Evolutionary conservation across 2,888 invertebrate genomes (phyloP).

Genomic region (Agrochola macilenta): DNA sequence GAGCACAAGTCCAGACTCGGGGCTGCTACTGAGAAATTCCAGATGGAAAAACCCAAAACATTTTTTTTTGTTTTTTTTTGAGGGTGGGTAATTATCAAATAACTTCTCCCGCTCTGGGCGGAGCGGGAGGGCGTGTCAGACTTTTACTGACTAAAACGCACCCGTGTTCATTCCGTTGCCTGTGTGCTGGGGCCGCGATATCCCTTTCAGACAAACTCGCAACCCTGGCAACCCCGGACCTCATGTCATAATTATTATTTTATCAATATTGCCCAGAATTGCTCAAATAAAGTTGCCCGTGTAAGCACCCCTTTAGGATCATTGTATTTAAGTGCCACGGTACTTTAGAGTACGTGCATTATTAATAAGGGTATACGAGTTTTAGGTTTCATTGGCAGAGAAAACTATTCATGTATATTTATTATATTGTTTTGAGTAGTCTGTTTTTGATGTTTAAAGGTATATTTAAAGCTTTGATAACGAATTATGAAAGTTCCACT

Average conservation of each 20-base stretch:
- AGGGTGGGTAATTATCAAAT: no score
- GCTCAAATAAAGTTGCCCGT: background rate
- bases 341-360: conserved; percentile 39
- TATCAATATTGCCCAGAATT: background rate
- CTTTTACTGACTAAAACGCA: no score
- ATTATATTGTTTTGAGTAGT: conserved; percentile 1
- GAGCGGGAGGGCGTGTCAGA: no score
- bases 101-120: no score
- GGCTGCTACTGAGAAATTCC: no score
- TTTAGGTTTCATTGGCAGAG: conserved; percentile 5
- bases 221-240: no score
- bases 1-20: no score
- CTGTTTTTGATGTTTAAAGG: background rate
- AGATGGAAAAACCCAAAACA: no score
- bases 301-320: conserved; percentile 7
- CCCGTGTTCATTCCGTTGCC: no score
- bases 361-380: conserved; percentile 21
- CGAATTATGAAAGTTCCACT: background rate
- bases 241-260: background rate
- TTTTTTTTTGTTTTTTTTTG: no score
- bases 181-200: no score
- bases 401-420: conserved; percentile 22
- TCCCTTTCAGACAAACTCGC: no score
- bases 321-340: conserved; percentile 40
- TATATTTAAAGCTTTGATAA: background rate